A percentile compares a stretch with the other conserved stretches of the same genome.
Conservation (phyloP, 2,888 invertebrate genomes). For the Desoria tigrina region DNA sequence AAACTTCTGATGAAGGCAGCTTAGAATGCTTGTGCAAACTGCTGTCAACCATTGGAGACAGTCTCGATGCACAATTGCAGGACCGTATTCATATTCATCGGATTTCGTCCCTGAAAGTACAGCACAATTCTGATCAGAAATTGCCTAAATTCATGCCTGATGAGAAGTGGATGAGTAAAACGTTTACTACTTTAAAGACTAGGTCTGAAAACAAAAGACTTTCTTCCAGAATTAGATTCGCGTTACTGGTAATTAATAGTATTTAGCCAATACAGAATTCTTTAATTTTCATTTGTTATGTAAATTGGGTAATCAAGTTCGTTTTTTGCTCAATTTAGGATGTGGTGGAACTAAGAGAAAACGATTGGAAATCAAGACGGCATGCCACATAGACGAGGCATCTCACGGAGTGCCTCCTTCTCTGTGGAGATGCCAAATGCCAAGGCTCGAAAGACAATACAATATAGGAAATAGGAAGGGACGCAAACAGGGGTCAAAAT, state of each 20-base stretch:
- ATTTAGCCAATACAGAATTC: too few relatives aligned
- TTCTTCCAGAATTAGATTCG: constrained; percentile 64
- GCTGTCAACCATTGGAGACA: constrained; percentile 85
- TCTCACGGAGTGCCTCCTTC: too few relatives aligned
- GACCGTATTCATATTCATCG: too few relatives aligned
- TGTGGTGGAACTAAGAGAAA: constrained; percentile 80
- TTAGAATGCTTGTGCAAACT: constrained; percentile 90
- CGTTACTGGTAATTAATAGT: constrained; percentile 49
- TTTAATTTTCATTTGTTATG: too few relatives aligned
- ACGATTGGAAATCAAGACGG: constrained; percentile 83
- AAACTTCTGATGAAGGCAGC: constrained; percentile 75
- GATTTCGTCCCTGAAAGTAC: constrained; percentile 11
- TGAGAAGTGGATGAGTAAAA: constrained; percentile 58
- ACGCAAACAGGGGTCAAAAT: constrained; percentile 69
- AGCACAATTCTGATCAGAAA: constrained; percentile 1
- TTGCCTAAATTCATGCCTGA: constrained; percentile 49
- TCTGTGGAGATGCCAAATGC: too few relatives aligned
- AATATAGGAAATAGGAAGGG: constrained; percentile 89
- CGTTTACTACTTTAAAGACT: constrained; percentile 70
- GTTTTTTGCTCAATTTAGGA: too few relatives aligned
- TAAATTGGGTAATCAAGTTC: too few relatives aligned
- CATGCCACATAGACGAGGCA: too few relatives aligned
- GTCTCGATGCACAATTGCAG: constrained; percentile 64
- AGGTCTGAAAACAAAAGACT: constrained; percentile 62
- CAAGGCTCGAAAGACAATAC: constrained; percentile 88